phyloP scores from a whole-genome alignment of 2,888 invertebrate genomes.

The Agrochola lychnidis region DNA sequence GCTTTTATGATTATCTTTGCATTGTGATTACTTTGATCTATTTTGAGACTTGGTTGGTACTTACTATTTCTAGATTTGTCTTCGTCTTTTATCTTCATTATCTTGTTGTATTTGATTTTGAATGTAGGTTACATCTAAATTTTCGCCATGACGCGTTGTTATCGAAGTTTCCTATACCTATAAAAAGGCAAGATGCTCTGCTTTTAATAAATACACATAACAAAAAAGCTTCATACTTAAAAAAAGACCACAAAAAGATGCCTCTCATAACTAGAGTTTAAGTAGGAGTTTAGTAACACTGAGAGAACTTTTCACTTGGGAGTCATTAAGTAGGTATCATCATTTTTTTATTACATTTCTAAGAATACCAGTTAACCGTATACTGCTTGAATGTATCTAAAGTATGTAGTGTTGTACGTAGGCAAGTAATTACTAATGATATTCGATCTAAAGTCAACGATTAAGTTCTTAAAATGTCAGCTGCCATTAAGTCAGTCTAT shows the following conservation, averaged over 20 bases:
- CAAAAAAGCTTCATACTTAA: neutral
- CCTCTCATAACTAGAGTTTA: too few relatives aligned
- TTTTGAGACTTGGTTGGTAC: neutral
- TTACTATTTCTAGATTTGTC: neutral
- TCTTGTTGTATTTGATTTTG: neutral
- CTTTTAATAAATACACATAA: neutral
- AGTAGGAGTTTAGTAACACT: too few relatives aligned
- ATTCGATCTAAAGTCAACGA: neutral
- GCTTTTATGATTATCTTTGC: conserved; percentile 40
- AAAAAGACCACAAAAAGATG: neutral
- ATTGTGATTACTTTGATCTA: conserved; percentile 37
- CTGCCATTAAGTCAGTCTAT: conserved; percentile 6
- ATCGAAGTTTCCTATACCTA: neutral
- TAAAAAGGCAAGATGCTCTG: neutral
- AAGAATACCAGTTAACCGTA: neutral
- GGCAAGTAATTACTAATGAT: neutral
- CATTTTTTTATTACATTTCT: neutral
- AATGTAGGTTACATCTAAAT: neutral
- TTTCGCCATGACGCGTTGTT: too few relatives aligned
- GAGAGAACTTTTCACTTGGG: neutral
- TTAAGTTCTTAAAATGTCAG: neutral
- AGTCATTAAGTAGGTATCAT: too few relatives aligned
- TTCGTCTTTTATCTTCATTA: neutral
- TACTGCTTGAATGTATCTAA: neutral
- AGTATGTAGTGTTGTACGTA: neutral